Evolutionary conservation across 2,888 invertebrate species (phyloP).

Genomic region (Hyposoter didymator): DNA sequence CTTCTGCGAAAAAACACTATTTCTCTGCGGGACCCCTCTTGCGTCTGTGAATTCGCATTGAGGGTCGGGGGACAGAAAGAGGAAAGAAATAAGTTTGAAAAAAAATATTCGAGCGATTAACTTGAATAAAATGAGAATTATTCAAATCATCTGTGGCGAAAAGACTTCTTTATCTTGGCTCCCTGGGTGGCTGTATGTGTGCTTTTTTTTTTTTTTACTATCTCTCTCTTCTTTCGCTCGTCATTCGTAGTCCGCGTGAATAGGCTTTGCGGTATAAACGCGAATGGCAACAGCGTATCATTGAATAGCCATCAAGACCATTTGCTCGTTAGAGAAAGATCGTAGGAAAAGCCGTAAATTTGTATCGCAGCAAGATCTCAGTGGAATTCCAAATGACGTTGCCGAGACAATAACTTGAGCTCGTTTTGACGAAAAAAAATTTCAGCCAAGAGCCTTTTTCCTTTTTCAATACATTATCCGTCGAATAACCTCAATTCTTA

Average conservation of each 20-base stretch:
- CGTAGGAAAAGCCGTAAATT: neutral
- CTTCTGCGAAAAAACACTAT: slow-evolving; percentile 31
- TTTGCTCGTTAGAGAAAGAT: slow-evolving; percentile 22
- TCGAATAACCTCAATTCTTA: neutral
- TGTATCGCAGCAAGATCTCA: neutral
- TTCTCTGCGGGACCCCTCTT: slow-evolving; percentile 32
- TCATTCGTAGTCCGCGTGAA: slow-evolving; percentile 3
- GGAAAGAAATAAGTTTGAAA: neutral
- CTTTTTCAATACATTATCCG: neutral
- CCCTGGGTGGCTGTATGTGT: neutral
- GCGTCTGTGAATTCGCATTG: slow-evolving; percentile 44
- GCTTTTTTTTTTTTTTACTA: neutral
- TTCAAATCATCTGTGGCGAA: slow-evolving; percentile 42
- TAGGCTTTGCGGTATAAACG: neutral
- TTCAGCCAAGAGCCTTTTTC: neutral
- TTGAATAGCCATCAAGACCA: slow-evolving; percentile 43
- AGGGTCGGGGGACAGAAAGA: neutral
- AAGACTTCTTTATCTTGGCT: slow-evolving; percentile 37
- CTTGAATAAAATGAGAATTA: slow-evolving; percentile 57
- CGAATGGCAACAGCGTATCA: slow-evolving; percentile 9
- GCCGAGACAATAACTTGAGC: neutral
- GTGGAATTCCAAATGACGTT: neutral
- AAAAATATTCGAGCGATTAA: slow-evolving; percentile 41
- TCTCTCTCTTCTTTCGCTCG: neutral
- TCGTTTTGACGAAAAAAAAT: neutral